Evolutionary conservation across 2,113 vertebrate species (phyloP).

Genomic region (Ivindomyrus marchei): DNA sequence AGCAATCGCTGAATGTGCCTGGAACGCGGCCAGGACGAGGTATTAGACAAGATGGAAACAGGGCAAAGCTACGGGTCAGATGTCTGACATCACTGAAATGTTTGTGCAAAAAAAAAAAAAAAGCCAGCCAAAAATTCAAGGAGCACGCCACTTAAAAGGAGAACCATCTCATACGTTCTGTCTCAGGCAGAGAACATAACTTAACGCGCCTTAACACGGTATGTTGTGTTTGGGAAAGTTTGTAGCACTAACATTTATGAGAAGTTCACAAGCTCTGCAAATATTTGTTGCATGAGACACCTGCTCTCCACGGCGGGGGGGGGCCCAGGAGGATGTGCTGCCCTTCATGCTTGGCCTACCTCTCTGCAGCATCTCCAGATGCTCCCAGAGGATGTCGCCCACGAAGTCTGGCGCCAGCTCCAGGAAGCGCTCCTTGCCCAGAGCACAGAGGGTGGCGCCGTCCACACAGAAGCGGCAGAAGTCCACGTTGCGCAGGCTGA

Average conservation of each 20-base stretch:
- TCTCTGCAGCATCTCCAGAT: conserved; percentile 97
- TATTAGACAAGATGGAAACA: not conserved
- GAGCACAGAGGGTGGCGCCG: conserved; percentile 80
- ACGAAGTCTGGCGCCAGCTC: conserved; percentile 96
- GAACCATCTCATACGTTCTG: not conserved
- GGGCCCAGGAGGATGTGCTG: not conserved
- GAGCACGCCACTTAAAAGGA: not conserved
- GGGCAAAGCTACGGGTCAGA: not conserved
- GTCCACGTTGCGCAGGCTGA: conserved; percentile 92
- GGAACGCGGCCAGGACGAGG: not conserved
- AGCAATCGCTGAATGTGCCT: not conserved
- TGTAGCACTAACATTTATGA: not conserved
- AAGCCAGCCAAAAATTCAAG: not conserved
- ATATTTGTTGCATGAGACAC: not conserved
- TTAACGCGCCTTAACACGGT: not conserved
- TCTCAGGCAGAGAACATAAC: not conserved
- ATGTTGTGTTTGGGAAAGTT: not conserved
- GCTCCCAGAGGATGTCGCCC: conserved; percentile 98
- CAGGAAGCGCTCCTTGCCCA: conserved; percentile 95
- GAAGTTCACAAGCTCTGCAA: not conserved
- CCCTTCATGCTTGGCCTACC: conserved; percentile 55
- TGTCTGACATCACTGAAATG: not conserved
- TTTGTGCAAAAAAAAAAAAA: not conserved
- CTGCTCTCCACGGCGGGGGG: not conserved
- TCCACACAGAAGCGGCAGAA: conserved; percentile 94